A percentile compares a stretch with the other conserved stretches of the same genome.
Conservation (phyloP, 1,140 invertebrate species). For the Coenobita brevimanus region DNA sequence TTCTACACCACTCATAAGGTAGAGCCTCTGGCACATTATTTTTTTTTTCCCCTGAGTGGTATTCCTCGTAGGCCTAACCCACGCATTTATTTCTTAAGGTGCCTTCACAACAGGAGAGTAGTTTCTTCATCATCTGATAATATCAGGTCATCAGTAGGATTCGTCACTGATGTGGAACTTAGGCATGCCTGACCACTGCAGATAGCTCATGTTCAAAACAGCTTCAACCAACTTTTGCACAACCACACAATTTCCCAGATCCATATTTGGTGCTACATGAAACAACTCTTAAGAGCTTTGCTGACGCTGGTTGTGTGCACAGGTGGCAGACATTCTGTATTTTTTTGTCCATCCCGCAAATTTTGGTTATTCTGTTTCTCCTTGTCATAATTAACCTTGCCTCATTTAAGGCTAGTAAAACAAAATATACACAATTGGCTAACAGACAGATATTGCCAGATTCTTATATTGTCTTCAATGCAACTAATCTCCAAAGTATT, state of each 20-base stretch:
- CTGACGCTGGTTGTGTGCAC: background rate
- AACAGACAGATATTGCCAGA: too few species aligned
- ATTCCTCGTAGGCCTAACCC: constrained; percentile 22
- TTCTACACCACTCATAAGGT: constrained; percentile 21
- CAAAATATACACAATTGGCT: too few species aligned
- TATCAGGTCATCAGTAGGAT: too few species aligned
- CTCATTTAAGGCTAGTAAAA: too few species aligned
- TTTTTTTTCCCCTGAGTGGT: constrained; percentile 21
- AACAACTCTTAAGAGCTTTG: background rate
- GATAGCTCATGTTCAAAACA: background rate
- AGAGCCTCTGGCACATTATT: constrained; percentile 3
- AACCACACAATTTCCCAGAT: background rate
- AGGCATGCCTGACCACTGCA: too few species aligned
- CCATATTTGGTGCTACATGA: background rate
- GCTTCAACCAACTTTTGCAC: background rate
- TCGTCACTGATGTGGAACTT: too few species aligned
- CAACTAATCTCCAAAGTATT: too few species aligned
- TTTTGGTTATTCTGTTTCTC: background rate
- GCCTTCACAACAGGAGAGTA: background rate
- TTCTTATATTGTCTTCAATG: too few species aligned
- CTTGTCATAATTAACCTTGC: too few species aligned
- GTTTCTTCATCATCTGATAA: background rate
- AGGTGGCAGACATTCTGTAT: background rate
- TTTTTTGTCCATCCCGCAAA: background rate
- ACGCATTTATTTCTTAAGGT: constrained; percentile 8